Base-by-base conservation (phyloP, 2,888 invertebrate genomes). In the Agonopterix alstromeriana region DNA sequence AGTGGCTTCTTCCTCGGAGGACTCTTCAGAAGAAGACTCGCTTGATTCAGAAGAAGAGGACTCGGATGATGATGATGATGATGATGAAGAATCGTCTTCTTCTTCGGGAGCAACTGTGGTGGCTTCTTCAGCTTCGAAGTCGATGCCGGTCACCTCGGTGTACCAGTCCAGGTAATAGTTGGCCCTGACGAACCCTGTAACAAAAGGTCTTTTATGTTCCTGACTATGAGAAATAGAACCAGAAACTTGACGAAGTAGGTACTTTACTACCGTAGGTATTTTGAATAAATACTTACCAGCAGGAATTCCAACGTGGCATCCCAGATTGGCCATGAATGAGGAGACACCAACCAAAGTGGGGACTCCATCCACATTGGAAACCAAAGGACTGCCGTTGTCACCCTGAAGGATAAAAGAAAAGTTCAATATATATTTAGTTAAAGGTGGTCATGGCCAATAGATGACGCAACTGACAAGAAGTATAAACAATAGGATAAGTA, bases 321-420 rank as follows among this genome's bases (percentile, higher is more conserved):
- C 86, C 3, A 53, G 35, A 0, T 50, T 46, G 1, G 83, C 78
- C 3, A 82, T 83, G 63, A 86, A 86, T 10, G 85, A 84, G 0
- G 80, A 55, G 1, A 86, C 63, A 14, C 85, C 85, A 0, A 84
- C 59, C 47, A 73, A 67, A 0, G 73, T 64, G n/a, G n/a, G n/a
- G n/a, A n/a, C n/a, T 1, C 78, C 80, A 11, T 83, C 82, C 0
- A 54, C 49, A 10, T 77, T 82, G 2, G 63, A 36, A 0, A 58
- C 52, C 8, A 84, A 61, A 1, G 80, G 76, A 38, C 85, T 85
- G 43, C 86, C 86, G 55, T 82, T 85, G 71, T 86, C 86, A 48
- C 86, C 86, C 86, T 86, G 63, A 27, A 27, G 0, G 27, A 27
- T 27, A 27, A 27, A 27, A 9, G 9, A 43, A 38, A 10, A 38